phyloP scores from a whole-genome alignment of 2,113 vertebrate genomes.

The Alethe diademata region DNA sequence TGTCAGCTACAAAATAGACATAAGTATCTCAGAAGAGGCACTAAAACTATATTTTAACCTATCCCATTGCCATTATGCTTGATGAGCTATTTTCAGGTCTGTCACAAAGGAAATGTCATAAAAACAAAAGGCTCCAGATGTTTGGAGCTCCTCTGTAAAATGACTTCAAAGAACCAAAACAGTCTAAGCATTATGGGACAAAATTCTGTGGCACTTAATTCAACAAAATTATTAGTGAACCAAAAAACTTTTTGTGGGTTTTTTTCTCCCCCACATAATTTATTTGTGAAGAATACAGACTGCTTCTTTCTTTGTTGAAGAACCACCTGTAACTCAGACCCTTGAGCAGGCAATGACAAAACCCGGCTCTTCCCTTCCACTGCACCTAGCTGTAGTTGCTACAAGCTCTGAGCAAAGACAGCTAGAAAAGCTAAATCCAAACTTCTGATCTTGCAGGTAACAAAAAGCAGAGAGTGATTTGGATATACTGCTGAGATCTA shows the following conservation, averaged over 20 bases:
- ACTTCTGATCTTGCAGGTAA: not conserved
- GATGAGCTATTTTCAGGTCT: conserved; percentile 18
- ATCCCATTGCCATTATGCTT: not conserved
- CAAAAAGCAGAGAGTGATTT: not conserved
- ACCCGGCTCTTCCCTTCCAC: not conserved
- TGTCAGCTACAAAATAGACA: conserved; percentile 18
- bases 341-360: not conserved
- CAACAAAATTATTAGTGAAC: not conserved
- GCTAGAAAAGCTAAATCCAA: not conserved
- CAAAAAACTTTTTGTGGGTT: accelerated
- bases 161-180: not conserved
- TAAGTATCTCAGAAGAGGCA: not conserved
- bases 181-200: not conserved
- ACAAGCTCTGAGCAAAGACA: not conserved
- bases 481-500: not conserved
- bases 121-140: conserved; percentile 8
- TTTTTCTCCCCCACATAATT: not conserved
- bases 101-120: not conserved
- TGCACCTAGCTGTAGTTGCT: not conserved
- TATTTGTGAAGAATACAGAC: not conserved
- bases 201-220: not conserved
- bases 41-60: not conserved
- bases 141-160: not conserved
- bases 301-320: not conserved
- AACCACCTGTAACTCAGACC: not conserved